Evolutionary conservation across 2,888 invertebrate genomes (phyloP).

Genomic region (Drosophila emarginata): DNA sequence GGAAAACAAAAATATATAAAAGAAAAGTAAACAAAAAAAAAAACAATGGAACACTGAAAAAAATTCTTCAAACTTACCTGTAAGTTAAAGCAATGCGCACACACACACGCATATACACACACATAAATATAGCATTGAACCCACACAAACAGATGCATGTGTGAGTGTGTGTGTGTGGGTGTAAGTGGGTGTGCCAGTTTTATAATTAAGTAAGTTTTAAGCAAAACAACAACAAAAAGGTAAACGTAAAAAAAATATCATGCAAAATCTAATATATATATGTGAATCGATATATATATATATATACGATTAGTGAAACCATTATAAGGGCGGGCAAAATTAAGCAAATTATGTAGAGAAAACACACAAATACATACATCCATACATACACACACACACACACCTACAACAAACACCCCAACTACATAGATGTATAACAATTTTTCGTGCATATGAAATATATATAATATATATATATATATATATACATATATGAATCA

Average conservation of each 20-base stretch:
- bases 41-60: not conserved
- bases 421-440: constrained; percentile 61
- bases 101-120: constrained; percentile 43
- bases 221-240: constrained; percentile 51
- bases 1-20: constrained; percentile 22
- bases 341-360: constrained; percentile 71
- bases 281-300: constrained; percentile 37
- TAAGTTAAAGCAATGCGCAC: constrained; percentile 64
- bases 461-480: constrained; percentile 41
- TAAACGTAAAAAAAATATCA: constrained; percentile 56
- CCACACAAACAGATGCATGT: not conserved
- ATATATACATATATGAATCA: constrained; percentile 14
- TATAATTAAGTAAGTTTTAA: constrained; percentile 72
- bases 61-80: constrained; percentile 62
- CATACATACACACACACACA: constrained; percentile 34
- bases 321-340: constrained; percentile 74
- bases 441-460: constrained; percentile 72
- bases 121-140: not conserved
- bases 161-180: constrained; percentile 14
- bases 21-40: constrained; percentile 24
- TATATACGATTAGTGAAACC: constrained; percentile 63
- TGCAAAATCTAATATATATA: constrained; percentile 62
- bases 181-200: constrained; percentile 57
- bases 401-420: constrained; percentile 20
- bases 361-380: constrained; percentile 36